These are phyloP conservation scores for Pseudopodoces humilis DNA, from an alignment of 2,113 vertebrate species.

Conservation along the genomic window DNA sequence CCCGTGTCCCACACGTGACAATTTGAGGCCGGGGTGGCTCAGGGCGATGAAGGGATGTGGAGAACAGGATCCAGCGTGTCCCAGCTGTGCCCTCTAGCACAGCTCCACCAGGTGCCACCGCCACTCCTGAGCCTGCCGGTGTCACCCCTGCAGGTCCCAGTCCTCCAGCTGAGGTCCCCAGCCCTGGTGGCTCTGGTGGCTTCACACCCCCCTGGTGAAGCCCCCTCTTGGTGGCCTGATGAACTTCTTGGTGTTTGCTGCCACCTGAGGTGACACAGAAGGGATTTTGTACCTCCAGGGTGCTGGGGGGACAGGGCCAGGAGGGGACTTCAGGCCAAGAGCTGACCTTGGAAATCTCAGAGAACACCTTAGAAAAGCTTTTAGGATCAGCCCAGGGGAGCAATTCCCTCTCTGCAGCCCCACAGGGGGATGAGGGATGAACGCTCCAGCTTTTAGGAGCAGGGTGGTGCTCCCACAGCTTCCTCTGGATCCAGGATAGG, in stretches of 20 bases:
- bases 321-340: not conserved
- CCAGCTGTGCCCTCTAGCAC: conserved; percentile 7
- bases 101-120: not conserved
- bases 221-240: not conserved
- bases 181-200: not conserved
- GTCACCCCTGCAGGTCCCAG: too few species aligned
- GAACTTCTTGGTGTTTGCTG: not conserved
- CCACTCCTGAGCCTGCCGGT: not conserved
- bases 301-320: not conserved
- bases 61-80: not conserved
- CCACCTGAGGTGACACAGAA: not conserved
- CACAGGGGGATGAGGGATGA: accelerated
- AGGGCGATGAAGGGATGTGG: not conserved
- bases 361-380: not conserved
- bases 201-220: not conserved
- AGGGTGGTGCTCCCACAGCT: not conserved
- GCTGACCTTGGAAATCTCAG: not conserved
- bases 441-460: not conserved
- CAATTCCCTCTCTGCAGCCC: not conserved
- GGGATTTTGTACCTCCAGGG: not conserved
- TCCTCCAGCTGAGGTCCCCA: not conserved
- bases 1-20: accelerated
- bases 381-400: not conserved
- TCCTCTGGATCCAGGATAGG: not conserved
- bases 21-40: accelerated